Evolutionary conservation across 2,888 invertebrate genomes (phyloP).

Genomic region (Sphinx pinastri): DNA sequence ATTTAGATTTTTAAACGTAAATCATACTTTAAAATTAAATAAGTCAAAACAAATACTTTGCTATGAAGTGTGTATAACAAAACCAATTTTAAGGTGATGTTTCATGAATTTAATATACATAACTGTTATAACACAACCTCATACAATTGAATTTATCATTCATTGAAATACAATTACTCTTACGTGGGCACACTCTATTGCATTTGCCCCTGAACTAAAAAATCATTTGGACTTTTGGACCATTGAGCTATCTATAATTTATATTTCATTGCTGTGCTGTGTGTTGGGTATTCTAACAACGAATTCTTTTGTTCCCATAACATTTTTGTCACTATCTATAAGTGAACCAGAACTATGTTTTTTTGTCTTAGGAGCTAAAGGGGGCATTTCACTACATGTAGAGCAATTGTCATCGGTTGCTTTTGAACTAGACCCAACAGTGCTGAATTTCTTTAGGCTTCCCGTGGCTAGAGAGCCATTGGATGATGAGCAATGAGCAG

Average conservation of each 20-base stretch:
- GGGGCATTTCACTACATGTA: slow-evolving; percentile 75
- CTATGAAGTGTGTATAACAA: background rate
- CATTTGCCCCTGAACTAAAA: background rate
- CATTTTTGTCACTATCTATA: slow-evolving; percentile 66
- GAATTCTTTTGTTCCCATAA: slow-evolving; percentile 68
- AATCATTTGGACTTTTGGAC: background rate
- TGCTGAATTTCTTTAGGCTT: slow-evolving; percentile 71
- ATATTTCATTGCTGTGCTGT: slow-evolving; percentile 73
- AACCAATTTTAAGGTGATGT: background rate
- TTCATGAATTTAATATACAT: background rate
- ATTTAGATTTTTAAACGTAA: background rate
- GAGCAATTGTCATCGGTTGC: slow-evolving; percentile 70
- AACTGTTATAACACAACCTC: slow-evolving; percentile 5
- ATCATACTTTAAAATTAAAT: slow-evolving; percentile 9
- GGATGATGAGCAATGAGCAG: slow-evolving; percentile 75
- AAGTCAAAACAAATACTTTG: slow-evolving; percentile 8
- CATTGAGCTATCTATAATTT: slow-evolving; percentile 33
- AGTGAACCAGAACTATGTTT: slow-evolving; percentile 78
- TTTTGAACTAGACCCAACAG: slow-evolving; percentile 65
- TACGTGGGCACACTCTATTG: background rate
- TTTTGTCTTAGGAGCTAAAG: slow-evolving; percentile 70
- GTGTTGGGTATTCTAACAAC: slow-evolving; percentile 75
- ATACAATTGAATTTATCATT: background rate
- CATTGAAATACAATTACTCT: no score
- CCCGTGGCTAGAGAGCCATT: slow-evolving; percentile 75